phyloP scores from a whole-genome alignment of 2,797 vertebrate species.

The Microchirus variegatus region DNA sequence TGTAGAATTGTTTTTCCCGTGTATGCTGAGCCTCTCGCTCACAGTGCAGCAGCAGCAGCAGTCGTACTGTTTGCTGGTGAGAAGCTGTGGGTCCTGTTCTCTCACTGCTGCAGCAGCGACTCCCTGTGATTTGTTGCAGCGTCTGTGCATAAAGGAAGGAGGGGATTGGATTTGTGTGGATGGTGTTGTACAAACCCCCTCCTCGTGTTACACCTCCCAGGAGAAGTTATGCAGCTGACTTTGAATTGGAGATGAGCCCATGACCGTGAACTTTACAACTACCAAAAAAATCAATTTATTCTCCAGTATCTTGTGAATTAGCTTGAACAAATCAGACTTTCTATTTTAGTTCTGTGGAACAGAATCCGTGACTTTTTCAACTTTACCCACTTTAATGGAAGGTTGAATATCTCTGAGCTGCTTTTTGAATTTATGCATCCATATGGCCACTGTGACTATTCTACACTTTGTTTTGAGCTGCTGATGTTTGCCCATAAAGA shows the following conservation, averaged over 20 bases:
- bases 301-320: neutral
- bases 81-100: neutral
- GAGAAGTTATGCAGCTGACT: neutral
- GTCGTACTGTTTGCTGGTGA: neutral
- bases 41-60: neutral
- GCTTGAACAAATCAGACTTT: neutral
- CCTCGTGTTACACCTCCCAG: neutral
- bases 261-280: neutral
- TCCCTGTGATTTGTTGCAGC: neutral
- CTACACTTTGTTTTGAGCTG: slow-evolving; percentile 23
- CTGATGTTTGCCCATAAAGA: slow-evolving; percentile 20
- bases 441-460: slow-evolving; percentile 1
- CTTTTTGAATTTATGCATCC: neutral
- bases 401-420: too few species aligned
- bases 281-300: neutral
- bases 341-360: neutral
- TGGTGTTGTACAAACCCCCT: neutral
- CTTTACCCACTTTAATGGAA: too few species aligned
- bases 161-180: neutral
- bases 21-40: too few species aligned
- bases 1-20: too few species aligned
- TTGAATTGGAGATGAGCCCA: neutral
- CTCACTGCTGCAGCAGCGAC: neutral
- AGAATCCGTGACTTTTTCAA: too few species aligned
- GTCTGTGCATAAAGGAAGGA: too few species aligned